Evolutionary conservation across 2,797 vertebrate species (phyloP), one percentile per base, ranked within the genome.

Genomic region (Eospalax fontanierii): DNA sequence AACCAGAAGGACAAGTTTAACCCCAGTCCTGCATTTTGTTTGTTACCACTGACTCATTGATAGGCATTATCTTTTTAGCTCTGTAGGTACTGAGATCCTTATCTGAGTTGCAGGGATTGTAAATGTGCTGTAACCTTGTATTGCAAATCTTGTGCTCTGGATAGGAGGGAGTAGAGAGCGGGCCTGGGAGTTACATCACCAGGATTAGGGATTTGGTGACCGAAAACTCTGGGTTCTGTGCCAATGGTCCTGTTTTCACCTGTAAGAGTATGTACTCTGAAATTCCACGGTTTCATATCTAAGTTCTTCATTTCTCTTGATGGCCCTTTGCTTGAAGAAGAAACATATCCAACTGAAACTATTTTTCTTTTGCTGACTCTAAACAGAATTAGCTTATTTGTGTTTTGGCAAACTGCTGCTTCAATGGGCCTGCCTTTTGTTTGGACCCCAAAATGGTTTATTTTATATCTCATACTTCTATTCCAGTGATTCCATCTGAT

Each of bases 401-500:
- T 93, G 88, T 59, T 85, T 94, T 97, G 86, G 95, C 83, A 89
- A 80, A 93, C 68, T 30, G 8, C 43, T 90, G 28, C 88, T 91
- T 61, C 75, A 66, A 84, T 18, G 87, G 73, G 82, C 95, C 84
- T 87, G 68, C 88, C 82, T 96, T 97, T 95, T 91, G 88, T 94
- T 97, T 94, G 26, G 10, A 95, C 76, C 80, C 82, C 54, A 59
- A 83, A 86, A 95, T 92, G 91, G 85, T 89, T 94, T 96, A 96
- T 73, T 96, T 97, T 93, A 74, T 96, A 95, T 90, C 94, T 96
- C 90, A 93, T 87, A 94, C 91, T 92, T 95, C 92, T 79, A 95
- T 82, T 96, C 93, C 65, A 89, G 95, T 94, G 75, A 96, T 96
- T 95, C 94, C 78, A 89, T 95, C 82, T 97, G 96, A 97, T 97